phyloP scores from a whole-genome alignment of 2,113 vertebrate genomes.

The Regulus satrapa region DNA sequence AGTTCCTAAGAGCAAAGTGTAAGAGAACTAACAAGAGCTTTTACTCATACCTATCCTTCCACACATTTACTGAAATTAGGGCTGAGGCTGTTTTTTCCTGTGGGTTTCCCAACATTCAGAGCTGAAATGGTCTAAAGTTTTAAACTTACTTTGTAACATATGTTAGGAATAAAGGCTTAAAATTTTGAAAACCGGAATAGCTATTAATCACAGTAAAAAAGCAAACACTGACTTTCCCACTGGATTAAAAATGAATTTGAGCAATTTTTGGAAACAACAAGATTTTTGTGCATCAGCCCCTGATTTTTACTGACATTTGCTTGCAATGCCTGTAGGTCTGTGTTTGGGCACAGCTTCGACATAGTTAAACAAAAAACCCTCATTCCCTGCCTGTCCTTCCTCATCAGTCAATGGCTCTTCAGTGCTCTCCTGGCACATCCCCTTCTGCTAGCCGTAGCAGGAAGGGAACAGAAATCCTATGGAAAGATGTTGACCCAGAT shows the following conservation, averaged over 20 bases:
- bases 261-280: not conserved
- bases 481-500: constrained; percentile 34
- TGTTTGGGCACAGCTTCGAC: not conserved
- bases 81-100: not conserved
- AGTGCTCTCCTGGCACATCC: not conserved
- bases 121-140: not conserved
- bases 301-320: not conserved
- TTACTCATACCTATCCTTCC: not conserved
- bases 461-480: not conserved
- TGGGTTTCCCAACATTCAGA: not conserved
- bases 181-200: not conserved
- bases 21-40: constrained; percentile 10
- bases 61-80: not conserved
- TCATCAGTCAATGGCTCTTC: not conserved
- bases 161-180: not conserved
- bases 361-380: not conserved
- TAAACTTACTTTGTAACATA: not conserved
- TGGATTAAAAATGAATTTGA: not conserved
- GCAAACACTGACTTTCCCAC: not conserved
- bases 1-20: not conserved
- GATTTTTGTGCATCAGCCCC: not conserved
- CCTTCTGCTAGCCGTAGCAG: not conserved
- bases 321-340: not conserved
- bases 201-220: not conserved
- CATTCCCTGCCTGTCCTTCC: not conserved